These are phyloP conservation scores for Pteropus alecto DNA, from an alignment of 2,113 vertebrate genomes.

Conservation along the genomic window DNA sequence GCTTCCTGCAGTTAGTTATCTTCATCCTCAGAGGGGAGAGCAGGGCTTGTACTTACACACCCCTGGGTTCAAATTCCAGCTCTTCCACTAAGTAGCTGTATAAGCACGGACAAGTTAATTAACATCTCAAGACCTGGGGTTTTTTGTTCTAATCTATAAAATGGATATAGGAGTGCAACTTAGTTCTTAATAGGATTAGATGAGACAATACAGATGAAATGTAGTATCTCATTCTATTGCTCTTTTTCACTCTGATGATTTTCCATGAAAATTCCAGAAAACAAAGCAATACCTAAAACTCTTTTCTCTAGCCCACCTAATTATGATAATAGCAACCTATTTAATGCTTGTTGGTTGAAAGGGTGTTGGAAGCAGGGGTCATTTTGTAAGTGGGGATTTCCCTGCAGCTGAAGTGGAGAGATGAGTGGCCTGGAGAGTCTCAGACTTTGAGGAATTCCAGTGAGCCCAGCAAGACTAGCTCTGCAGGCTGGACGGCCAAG, in stretches of 20 bases:
- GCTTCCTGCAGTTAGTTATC: background rate
- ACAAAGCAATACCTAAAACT: background rate
- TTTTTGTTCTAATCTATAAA: background rate
- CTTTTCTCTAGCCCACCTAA: background rate
- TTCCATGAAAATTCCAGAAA: constrained; percentile 40
- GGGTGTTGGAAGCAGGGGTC: background rate
- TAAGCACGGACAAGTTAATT: background rate
- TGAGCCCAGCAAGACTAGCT: background rate
- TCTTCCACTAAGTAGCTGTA: background rate
- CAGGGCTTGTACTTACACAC: background rate
- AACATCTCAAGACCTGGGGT: background rate
- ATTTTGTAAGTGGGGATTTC: background rate
- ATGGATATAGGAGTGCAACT: background rate
- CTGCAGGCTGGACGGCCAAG: background rate
- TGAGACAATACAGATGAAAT: background rate
- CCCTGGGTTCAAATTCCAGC: background rate
- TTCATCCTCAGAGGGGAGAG: background rate
- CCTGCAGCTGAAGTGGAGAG: background rate
- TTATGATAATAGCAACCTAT: background rate
- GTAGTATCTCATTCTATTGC: background rate
- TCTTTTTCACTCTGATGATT: constrained; percentile 3
- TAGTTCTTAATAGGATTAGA: background rate
- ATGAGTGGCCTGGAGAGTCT: background rate
- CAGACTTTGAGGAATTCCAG: background rate
- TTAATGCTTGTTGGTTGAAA: background rate